A percentile compares a stretch with the other conserved stretches of the same genome.
These are phyloP conservation scores for Gobionotothen gibberifrons DNA, from an alignment of 2,797 vertebrate species.

Conservation along the genomic window DNA sequence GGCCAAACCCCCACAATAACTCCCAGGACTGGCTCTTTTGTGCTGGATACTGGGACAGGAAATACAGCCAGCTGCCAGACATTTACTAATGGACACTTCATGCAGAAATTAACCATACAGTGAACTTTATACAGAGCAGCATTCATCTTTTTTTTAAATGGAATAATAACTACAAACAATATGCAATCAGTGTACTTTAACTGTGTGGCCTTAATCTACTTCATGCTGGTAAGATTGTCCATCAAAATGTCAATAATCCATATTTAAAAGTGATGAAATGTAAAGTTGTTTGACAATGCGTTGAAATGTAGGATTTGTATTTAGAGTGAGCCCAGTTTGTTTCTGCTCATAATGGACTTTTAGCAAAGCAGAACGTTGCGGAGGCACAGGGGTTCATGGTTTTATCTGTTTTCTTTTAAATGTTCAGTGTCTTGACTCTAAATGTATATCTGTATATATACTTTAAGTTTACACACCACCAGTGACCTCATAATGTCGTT, in stretches of 20 bases:
- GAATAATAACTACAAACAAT: slow-evolving; percentile 36
- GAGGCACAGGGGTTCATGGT: slow-evolving; percentile 24
- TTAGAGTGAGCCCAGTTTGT: slow-evolving; percentile 22
- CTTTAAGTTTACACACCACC: slow-evolving; percentile 11
- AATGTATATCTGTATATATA: slow-evolving; percentile 51
- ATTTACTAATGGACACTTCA: slow-evolving; percentile 87
- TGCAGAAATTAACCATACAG: not conserved
- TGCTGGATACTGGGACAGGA: slow-evolving; percentile 95
- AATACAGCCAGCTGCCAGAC: slow-evolving; percentile 91
- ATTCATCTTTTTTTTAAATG: slow-evolving; percentile 21
- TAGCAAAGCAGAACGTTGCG: slow-evolving; percentile 8
- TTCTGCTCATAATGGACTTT: slow-evolving; percentile 40
- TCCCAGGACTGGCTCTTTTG: slow-evolving; percentile 95
- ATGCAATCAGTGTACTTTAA: slow-evolving; percentile 60
- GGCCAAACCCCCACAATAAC: slow-evolving; percentile 91
- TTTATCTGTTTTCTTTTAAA: slow-evolving; percentile 63
- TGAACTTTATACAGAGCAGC: slow-evolving; percentile 18
- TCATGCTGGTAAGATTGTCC: slow-evolving; percentile 30
- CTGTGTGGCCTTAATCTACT: slow-evolving; percentile 61
- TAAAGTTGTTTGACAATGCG: slow-evolving; percentile 42
- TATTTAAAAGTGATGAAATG: slow-evolving; percentile 31
- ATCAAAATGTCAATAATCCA: slow-evolving; percentile 37
- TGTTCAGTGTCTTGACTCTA: slow-evolving; percentile 44
- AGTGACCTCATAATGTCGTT: slow-evolving; percentile 30
- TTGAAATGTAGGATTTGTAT: slow-evolving; percentile 50